A percentile compares a stretch with the other conserved stretches of the same genome.
These are phyloP conservation scores for Drosophila aldrichi DNA, from an alignment of 2,888 invertebrate genomes.

Conservation along the genomic window DNA sequence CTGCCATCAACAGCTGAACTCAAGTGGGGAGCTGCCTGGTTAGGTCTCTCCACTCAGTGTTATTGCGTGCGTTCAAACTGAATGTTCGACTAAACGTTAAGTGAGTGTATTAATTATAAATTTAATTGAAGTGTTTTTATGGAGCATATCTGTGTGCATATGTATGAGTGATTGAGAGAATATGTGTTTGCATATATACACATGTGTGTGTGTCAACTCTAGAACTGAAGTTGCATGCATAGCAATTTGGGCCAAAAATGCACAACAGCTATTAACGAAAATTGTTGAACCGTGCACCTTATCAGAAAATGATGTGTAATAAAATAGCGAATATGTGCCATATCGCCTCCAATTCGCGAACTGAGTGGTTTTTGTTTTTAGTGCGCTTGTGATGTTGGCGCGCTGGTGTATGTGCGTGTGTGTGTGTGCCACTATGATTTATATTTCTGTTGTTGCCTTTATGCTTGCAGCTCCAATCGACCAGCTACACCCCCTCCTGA, in stretches of 20 bases:
- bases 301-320: conserved; percentile 73
- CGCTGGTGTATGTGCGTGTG: conserved; percentile 10
- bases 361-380: background rate
- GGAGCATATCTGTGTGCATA: conserved; percentile 24
- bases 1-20: conserved; percentile 56
- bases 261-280: conserved; percentile 58
- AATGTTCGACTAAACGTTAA: conserved; percentile 34
- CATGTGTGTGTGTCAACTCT: conserved; percentile 13
- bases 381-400: background rate
- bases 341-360: conserved; percentile 20
- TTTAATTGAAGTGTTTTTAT: conserved; percentile 54
- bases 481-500: conserved; percentile 18
- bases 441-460: conserved; percentile 53
- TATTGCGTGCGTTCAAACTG: conserved; percentile 50
- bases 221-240: conserved; percentile 66
- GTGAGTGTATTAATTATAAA: conserved; percentile 57
- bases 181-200: conserved; percentile 15
- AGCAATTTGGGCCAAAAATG: conserved; percentile 63
- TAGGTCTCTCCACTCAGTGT: conserved; percentile 37
- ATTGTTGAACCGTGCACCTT: conserved; percentile 36
- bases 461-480: conserved; percentile 60
- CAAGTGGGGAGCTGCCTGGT: conserved; percentile 24
- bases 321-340: conserved; percentile 54
- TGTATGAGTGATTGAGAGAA: conserved; percentile 14
- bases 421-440: conserved; percentile 13